Conservation (phyloP, 2,797 vertebrate genomes). For the Spatula clypeata region DNA sequence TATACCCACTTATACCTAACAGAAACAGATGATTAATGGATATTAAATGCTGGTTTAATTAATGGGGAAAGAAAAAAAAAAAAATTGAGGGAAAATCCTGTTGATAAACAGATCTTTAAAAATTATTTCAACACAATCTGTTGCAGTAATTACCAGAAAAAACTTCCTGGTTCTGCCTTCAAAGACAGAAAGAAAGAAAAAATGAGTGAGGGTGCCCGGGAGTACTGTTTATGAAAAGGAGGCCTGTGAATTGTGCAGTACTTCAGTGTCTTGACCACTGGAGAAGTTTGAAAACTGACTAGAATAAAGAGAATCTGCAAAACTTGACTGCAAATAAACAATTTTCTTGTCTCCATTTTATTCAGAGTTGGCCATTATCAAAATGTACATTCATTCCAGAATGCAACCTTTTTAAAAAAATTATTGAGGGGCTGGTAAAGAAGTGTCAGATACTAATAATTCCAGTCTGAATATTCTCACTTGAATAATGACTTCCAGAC, state of each 20-base stretch:
- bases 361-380: not conserved
- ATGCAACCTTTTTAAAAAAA: accelerated
- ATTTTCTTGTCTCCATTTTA: not conserved
- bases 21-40: not conserved
- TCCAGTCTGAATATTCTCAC: not conserved
- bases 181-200: slow-evolving; percentile 9
- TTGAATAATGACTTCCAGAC: not conserved
- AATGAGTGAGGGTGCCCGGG: too few relatives aligned
- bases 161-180: not conserved
- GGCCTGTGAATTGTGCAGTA: not conserved
- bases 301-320: not conserved
- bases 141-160: not conserved
- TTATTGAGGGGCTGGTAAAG: not conserved
- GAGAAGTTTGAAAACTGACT: not conserved
- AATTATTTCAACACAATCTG: not conserved
- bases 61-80: not conserved
- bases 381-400: not conserved
- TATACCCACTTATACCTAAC: not conserved
- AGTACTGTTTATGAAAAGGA: not conserved
- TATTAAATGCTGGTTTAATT: not conserved
- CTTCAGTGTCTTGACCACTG: not conserved
- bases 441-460: not conserved
- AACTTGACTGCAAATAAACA: not conserved
- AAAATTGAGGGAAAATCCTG: not conserved
- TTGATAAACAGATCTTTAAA: slow-evolving; percentile 13